Evolutionary conservation across 2,113 vertebrate genomes (phyloP).

Genomic region (Cebidichthys violaceus): DNA sequence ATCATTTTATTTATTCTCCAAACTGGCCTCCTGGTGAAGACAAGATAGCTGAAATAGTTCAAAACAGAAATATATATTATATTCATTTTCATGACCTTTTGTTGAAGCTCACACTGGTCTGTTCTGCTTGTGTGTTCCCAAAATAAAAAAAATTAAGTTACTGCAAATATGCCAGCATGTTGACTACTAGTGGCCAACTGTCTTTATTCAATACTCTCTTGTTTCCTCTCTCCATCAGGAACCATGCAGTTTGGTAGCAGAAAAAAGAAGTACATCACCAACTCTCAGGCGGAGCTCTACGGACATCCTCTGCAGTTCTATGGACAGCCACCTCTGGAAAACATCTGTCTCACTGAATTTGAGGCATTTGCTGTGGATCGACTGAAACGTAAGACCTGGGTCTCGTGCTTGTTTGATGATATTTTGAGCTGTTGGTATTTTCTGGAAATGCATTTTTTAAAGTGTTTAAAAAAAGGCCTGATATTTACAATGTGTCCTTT

Average conservation of each 20-base stretch:
- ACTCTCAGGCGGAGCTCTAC: conserved; percentile 82
- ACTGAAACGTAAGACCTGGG: conserved; percentile 87
- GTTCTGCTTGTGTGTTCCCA: background rate
- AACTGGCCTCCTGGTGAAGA: background rate
- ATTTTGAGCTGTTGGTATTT: background rate
- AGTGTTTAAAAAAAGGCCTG: background rate
- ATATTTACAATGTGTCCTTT: background rate
- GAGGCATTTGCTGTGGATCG: conserved; percentile 93
- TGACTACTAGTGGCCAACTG: background rate
- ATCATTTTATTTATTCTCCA: background rate
- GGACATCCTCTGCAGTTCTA: conserved; percentile 92
- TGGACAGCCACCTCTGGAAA: conserved; percentile 90
- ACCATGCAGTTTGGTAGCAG: conserved; percentile 76
- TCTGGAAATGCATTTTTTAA: background rate
- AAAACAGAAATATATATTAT: too few relatives aligned
- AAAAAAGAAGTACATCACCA: conserved; percentile 63
- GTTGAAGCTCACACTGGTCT: background rate
- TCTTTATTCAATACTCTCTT: background rate
- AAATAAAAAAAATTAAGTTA: background rate
- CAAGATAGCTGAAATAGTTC: too few relatives aligned
- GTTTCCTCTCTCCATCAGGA: conserved; percentile 32
- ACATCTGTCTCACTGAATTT: conserved; percentile 91
- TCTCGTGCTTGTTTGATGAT: background rate
- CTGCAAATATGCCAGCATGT: background rate
- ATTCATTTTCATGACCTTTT: background rate